A percentile compares a stretch with the other conserved stretches of the same genome.
These are phyloP conservation scores for Ceratina japonica DNA, from an alignment of 1,140 invertebrate species.

Conservation along the genomic window DNA sequence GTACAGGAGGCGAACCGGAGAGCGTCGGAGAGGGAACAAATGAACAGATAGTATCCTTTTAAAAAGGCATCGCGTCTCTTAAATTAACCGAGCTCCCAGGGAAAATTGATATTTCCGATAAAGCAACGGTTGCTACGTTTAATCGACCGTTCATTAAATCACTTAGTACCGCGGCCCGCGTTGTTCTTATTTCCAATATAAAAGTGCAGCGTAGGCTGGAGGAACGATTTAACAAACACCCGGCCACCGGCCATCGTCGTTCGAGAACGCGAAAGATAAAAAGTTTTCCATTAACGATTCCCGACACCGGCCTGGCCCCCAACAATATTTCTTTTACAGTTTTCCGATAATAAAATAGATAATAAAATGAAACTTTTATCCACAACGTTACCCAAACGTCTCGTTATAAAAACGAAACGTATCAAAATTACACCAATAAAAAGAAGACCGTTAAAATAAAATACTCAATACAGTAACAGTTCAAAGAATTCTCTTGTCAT, in stretches of 20 bases:
- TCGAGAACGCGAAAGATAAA: background rate
- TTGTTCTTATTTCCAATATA: constrained; percentile 17
- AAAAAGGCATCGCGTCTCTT: constrained; percentile 6
- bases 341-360: too few species aligned
- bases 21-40: background rate
- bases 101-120: constrained; percentile 12
- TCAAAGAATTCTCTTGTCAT: too few species aligned
- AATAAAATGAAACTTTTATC: too few species aligned
- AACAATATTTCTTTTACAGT: too few species aligned
- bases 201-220: background rate
- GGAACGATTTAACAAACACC: background rate
- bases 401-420: too few species aligned
- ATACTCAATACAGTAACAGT: too few species aligned
- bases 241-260: background rate
- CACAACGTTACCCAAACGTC: too few species aligned
- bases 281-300: constrained; percentile 14
- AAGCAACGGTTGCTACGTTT: background rate
- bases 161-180: background rate
- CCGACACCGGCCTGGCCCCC: too few species aligned
- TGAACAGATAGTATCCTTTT: background rate
- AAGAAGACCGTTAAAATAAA: too few species aligned
- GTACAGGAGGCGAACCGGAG: background rate
- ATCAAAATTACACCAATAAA: too few species aligned
- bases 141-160: constrained; percentile 18
- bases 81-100: constrained; percentile 19